Base-by-base conservation (phyloP, 1,140 invertebrate species). In the Pinna nobilis region DNA sequence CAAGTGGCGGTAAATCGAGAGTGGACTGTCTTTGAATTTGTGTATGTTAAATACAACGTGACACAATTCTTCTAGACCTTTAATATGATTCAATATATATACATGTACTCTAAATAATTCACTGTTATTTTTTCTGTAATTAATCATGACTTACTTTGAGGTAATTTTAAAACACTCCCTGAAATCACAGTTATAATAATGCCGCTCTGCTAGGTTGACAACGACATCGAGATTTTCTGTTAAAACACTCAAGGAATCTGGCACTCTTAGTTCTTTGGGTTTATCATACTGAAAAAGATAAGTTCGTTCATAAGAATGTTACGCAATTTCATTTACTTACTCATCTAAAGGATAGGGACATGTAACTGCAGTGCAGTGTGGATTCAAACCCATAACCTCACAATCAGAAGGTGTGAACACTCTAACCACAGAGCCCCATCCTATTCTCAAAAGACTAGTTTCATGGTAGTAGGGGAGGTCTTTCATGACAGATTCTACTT, bases 101-200 rank as follows among this genome's bases (percentile, higher is more conserved):
- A 44, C 9, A 44, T 44, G n/a, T 44, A 44, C 9, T 11, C n/a
- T n/a, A 44, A n/a, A 44, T 11, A 11, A 44, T 44, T 44, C 39
- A 44, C 39, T 11, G n/a, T n/a, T 44, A n/a, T n/a, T 11, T 44
- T 11, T 44, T 44, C n/a, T n/a, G n/a, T n/a, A n/a, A n/a, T n/a
- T n/a, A n/a, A n/a, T n/a, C n/a, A 11, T 39, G 33, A 88, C 90
- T 86, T 87, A 94, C 93, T 91, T 91, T 84, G 92, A 91, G 7
- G 94, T 93, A n/a, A 96, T 91, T 50, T 92, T 91, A 77, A 92
- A 93, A 85, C 94, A 94, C 74, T 92, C 90, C 70, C 93, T 92
- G 87, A 96, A 96, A 88, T 96, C 93, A 89, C 95, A 96, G 85
- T 96, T 96, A 83, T 96, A 96, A 87, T 95, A 96, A 75, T 93